Base-by-base conservation (phyloP, 2,797 vertebrate genomes). In the Sphenodon punctatus region DNA sequence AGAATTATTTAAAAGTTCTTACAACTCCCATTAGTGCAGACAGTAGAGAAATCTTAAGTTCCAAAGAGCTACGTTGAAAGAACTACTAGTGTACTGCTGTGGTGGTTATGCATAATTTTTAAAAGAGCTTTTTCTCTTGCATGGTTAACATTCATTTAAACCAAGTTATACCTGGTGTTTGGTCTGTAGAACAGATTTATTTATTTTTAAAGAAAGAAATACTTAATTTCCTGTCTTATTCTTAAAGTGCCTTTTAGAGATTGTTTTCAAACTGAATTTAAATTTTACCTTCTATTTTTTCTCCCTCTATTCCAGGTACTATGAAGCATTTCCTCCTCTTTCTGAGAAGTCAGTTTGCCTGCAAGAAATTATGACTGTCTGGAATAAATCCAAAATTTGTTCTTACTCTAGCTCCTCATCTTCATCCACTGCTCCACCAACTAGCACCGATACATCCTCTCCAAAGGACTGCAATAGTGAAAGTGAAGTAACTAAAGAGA, bases 341-440 rank as follows among this genome's bases (percentile, higher is more conserved):
- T 99, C 98, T 71, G 97, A 99, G 94, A 99, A 99, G 93, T 95
- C 99, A 69, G 98, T 99, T 95, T 99, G 98, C 97, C 97, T 99
- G 94, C 98, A 99, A 94, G 99, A 99, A 96, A 98, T 99, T 84
- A 98, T 98, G 98, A 99, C 98, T 3, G 99, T 99, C 92, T 99
- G 99, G 99, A 99, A 98, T 96, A 99, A 98, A 94, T 96, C 98
- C 73, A 98, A 98, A 95, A 95, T 97, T 85, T 97, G 97, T 72
- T 93, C 98, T 88, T 98, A 97, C 95, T 98, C 98, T 75, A 98
- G 98, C 94, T 98, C 98, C 87, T 98, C 98, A 48, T 97, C 96
- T 17, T 99, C 98, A 80, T 99, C 99, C 91, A 98, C 98, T 72
- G 98, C 96, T 89, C 99, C 98, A 68, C 97, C 99, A 93, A 98